Evolutionary conservation across 53 echinoderm and acorn worm species (phyloP).

Genomic region (Holothuria leucospilota): DNA sequence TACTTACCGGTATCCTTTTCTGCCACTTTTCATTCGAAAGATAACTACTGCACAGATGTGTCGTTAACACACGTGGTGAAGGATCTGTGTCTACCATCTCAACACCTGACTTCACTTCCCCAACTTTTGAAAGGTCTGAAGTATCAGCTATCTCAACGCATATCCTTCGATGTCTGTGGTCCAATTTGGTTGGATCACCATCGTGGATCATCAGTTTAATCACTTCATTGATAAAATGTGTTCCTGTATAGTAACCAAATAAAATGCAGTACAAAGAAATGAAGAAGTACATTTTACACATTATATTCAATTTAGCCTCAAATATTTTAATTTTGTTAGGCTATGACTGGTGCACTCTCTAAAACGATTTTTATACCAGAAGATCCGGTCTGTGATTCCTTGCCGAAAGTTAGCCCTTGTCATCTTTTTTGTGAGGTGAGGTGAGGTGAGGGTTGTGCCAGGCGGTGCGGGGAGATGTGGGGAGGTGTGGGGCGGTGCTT

Average conservation of each 20-base stretch:
- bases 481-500: no score
- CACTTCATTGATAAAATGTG: constrained; percentile 20
- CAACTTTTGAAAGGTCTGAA: neutral
- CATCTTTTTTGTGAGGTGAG: no score
- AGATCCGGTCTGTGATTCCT: no score
- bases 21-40: neutral
- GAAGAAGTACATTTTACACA: no score
- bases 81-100: neutral
- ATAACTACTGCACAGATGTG: constrained; percentile 1
- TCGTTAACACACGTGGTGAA: neutral
- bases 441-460: no score
- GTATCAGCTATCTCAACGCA: neutral
- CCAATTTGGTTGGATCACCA: neutral
- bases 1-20: constrained; percentile 4
- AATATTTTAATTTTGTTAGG: no score
- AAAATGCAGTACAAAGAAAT: no score
- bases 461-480: no score
- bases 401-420: no score
- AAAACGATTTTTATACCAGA: no score
- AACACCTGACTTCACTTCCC: neutral
- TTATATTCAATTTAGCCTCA: no score
- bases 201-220: constrained; percentile 5
- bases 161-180: constrained; percentile 12
- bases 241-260: neutral
- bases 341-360: no score